Conservation (phyloP, 2,888 invertebrate genomes). For the Sturmia bella region DNA sequence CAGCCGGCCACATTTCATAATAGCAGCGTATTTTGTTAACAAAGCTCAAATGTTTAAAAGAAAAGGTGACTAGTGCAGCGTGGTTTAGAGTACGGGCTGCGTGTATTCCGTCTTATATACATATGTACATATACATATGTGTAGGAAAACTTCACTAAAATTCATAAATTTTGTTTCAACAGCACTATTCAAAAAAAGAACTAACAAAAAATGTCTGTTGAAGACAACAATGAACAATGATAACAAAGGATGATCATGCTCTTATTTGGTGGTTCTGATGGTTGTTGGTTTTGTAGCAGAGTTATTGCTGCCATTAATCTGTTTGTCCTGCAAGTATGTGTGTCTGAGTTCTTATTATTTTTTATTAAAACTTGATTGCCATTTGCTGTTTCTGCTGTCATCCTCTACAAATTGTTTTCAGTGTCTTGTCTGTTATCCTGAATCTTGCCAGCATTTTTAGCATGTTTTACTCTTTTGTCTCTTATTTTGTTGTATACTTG, state of each 20-base stretch:
- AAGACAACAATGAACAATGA: conserved; percentile 4
- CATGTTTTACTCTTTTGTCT: neutral
- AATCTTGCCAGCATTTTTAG: conserved; percentile 28
- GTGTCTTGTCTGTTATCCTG: conserved; percentile 11
- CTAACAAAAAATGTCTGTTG: conserved; percentile 20
- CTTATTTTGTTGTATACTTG: too few species aligned
- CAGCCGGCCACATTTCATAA: too few species aligned
- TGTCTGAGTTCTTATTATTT: conserved; percentile 57
- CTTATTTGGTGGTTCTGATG: neutral
- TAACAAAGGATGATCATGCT: conserved; percentile 11
- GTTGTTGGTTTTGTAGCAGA: conserved; percentile 20
- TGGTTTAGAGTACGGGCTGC: too few species aligned
- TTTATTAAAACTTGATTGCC: conserved; percentile 52
- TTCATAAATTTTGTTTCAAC: conserved; percentile 20
- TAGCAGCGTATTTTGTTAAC: too few species aligned
- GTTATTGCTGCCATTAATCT: neutral
- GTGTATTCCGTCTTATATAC: too few species aligned
- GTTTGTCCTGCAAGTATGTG: conserved; percentile 32
- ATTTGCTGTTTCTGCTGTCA: conserved; percentile 45
- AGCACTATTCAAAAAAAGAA: neutral
- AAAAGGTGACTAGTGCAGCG: too few species aligned
- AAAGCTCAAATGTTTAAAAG: too few species aligned
- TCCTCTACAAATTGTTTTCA: conserved; percentile 37
- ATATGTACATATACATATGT: too few species aligned
- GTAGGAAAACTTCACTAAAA: too few species aligned